A percentile compares a stretch with the other conserved stretches of the same genome.
Evolutionary conservation across 2,888 invertebrate genomes (phyloP).

Genomic region (Pecten maximus): DNA sequence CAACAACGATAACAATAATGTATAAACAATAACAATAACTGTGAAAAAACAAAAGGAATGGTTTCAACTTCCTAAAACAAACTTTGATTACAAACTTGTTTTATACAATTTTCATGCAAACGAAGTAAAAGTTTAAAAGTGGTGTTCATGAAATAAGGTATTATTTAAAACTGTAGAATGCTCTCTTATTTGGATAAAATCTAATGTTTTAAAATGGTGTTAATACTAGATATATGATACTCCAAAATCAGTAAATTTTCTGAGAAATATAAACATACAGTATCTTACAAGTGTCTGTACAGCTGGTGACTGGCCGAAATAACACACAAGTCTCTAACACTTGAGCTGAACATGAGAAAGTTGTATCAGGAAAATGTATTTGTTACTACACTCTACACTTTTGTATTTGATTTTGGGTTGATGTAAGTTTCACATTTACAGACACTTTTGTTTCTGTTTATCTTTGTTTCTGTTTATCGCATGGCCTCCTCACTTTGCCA

Average conservation of each 20-base stretch:
- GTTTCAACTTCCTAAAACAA: background rate
- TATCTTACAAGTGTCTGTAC: background rate
- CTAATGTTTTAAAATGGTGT: background rate
- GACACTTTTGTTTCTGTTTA: too few relatives aligned
- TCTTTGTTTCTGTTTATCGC: background rate
- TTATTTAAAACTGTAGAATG: background rate
- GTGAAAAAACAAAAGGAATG: background rate
- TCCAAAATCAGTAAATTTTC: background rate
- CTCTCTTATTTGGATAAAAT: background rate
- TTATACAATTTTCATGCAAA: background rate
- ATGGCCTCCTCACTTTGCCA: constrained; percentile 23
- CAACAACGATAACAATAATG: background rate
- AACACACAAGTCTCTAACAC: background rate
- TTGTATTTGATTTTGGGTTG: background rate
- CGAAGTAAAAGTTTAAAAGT: background rate
- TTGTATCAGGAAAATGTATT: background rate
- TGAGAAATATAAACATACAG: background rate
- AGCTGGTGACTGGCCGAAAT: background rate
- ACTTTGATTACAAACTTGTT: background rate
- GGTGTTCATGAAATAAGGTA: background rate
- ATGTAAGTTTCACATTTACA: too few relatives aligned
- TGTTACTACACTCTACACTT: too few relatives aligned
- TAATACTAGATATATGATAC: background rate
- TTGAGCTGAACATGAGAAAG: background rate
- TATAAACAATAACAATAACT: background rate